Base-by-base conservation (phyloP, 1,140 invertebrate genomes). In the Cotesia glomerata region DNA sequence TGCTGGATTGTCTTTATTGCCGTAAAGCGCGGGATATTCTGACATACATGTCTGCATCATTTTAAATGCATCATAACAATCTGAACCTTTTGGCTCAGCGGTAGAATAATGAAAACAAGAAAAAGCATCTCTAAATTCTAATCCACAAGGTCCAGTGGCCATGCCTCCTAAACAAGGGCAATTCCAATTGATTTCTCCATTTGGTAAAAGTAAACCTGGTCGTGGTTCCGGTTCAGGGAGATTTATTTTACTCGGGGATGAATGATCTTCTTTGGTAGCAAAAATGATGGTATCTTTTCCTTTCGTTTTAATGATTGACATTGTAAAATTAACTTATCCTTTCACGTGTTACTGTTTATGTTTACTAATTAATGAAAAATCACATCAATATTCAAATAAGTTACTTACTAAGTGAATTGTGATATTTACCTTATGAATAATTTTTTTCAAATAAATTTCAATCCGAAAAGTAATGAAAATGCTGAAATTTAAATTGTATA, bases 161-260 rank as follows among this genome's bases (percentile, higher is more conserved):
- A 98, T 97, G 13, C 96, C 95, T 34, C 97, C 97, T 16, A 98
- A 89, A 86, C 97, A 99, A 0, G 97, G 97, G 81, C 97, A 99
- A 81, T 94, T 93, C 96, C 97, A 99, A 86, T 99, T 99, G 71
- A 99, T 98, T 61, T 94, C 92, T 5, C 97, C 97, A 88, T 95
- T 94, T 1, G 93, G 89, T 36, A 95, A 87, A 71, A 98, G 92
- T 1, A 98, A 86, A 35, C 97, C 96, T 71, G 92, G 91, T 67
- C 91, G 89, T 5, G 91, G 90, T 75, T 94, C 93, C 11, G 91
- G 89, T 77, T 92, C 90, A 5, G 94, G 92, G 71, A 96, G 85
- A 58, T 86, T 82, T n/a, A 95, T 89, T 69, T 84, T 91, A 78
- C 93, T 93, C 7, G 95, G 94, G 13, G 85, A 82, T 4, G 91